A percentile compares a stretch with the other conserved stretches of the same genome.
These are phyloP conservation scores for Cephalopachus bancanus DNA, from an alignment of 2,797 vertebrate genomes.

Conservation along the genomic window DNA sequence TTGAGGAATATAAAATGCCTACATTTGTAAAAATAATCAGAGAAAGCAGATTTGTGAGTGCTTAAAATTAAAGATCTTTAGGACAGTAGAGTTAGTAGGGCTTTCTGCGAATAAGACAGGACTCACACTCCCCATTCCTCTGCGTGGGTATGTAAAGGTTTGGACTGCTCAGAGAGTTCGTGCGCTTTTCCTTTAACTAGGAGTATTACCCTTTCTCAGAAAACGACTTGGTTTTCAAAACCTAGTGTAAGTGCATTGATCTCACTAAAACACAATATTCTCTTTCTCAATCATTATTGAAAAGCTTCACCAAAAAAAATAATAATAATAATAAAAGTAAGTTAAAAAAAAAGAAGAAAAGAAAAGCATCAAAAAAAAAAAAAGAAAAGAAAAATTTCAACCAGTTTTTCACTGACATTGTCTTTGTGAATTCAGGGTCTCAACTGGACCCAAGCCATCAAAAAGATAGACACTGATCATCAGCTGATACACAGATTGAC, in stretches of 20 bases:
- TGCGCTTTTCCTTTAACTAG: slow-evolving; percentile 35
- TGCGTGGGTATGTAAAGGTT: background rate
- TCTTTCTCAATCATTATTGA: slow-evolving; percentile 3
- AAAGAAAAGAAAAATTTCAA: background rate
- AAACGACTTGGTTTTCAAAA: slow-evolving; percentile 43
- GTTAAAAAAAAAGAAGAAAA: too few relatives aligned
- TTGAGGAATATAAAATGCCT: background rate
- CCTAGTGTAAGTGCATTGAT: background rate
- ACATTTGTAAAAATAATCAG: background rate
- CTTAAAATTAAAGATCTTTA: slow-evolving; percentile 23
- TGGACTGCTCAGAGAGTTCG: background rate
- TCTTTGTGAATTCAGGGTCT: background rate
- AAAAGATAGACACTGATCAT: background rate
- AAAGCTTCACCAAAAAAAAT: background rate
- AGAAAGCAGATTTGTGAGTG: background rate
- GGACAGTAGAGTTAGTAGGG: background rate
- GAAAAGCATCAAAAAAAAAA: too few relatives aligned
- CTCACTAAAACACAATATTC: slow-evolving; percentile 42
- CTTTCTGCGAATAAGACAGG: slow-evolving; percentile 36
- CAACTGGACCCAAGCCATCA: background rate
- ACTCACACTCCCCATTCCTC: background rate
- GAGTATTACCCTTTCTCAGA: background rate
- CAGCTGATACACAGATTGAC: background rate
- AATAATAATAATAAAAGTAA: too few relatives aligned
- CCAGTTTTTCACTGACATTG: background rate